Percentiles rank a stretch among this genome's conserved stretches.
Conservation (phyloP, 92 coral and sea anemone genomes). For the Phenganax subtilis region DNA sequence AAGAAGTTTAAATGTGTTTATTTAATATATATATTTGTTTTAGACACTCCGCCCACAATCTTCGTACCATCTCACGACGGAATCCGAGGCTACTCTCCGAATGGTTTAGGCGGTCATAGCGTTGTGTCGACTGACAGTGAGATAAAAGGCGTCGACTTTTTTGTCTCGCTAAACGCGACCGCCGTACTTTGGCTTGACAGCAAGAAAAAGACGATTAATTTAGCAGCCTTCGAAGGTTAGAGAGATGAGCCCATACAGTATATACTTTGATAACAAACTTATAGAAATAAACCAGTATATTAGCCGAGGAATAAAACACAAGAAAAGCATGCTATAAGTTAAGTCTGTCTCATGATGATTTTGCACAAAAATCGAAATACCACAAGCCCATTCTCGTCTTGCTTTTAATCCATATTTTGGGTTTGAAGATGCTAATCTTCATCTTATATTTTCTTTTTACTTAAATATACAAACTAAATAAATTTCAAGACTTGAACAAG, state of each 20-base stretch:
- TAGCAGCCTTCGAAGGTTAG: slow-evolving; percentile 11
- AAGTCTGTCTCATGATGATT: not conserved
- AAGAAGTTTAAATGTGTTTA: not conserved
- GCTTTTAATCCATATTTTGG: no score
- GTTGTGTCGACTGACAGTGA: slow-evolving; percentile 16
- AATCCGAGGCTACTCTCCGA: slow-evolving; percentile 48
- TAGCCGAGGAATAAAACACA: not conserved
- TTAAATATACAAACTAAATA: no score
- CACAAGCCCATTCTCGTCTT: no score
- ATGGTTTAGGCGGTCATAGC: slow-evolving; percentile 8
- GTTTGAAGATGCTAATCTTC: no score
- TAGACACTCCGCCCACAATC: slow-evolving; percentile 64
- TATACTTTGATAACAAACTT: not conserved
- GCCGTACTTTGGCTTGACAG: slow-evolving; percentile 14
- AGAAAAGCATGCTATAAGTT: not conserved
- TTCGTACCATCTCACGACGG: slow-evolving; percentile 63
- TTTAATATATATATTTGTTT: not conserved
- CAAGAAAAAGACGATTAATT: slow-evolving; percentile 14
- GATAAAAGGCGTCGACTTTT: slow-evolving; percentile 23
- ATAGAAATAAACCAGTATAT: not conserved
- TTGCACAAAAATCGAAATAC: not conserved
- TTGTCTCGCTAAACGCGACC: slow-evolving; percentile 6
- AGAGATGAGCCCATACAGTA: not conserved
- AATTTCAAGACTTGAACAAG: no score
- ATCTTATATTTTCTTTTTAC: no score